Percentiles rank a stretch among this genome's conserved stretches.
Conservation (phyloP, 1,140 invertebrate species). For the Colletes latitarsis region DNA sequence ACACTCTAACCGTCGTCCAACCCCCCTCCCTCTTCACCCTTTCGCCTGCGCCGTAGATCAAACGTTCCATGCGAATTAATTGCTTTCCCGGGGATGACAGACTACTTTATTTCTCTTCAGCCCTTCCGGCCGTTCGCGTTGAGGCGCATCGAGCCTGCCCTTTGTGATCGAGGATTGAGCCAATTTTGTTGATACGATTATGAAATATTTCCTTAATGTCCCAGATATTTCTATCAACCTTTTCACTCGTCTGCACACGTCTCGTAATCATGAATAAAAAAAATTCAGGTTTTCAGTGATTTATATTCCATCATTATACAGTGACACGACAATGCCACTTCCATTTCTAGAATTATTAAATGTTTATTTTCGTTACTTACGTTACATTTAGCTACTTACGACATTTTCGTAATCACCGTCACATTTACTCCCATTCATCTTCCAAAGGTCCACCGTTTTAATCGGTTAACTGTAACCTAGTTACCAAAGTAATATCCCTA, state of each 20-base stretch:
- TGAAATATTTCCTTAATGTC: neutral
- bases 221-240: neutral
- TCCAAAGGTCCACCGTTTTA: too few species aligned
- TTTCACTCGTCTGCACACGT: neutral
- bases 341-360: too few species aligned
- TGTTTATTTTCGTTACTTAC: too few species aligned
- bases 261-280: too few species aligned
- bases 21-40: conserved; percentile 19
- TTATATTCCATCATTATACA: too few species aligned
- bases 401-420: too few species aligned
- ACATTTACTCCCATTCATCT: neutral
- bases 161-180: conserved; percentile 28
- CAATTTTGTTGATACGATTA: conserved; percentile 6
- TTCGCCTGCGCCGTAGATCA: conserved; percentile 35
- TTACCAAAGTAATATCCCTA: neutral
- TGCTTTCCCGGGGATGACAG: conserved; percentile 37
- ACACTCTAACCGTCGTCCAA: neutral
- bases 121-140: conserved; percentile 28
- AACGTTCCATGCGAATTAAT: conserved; percentile 58
- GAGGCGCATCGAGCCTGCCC: conserved; percentile 23
- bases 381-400: too few species aligned
- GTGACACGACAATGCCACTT: too few species aligned
- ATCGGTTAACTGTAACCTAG: neutral
- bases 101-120: conserved; percentile 26
- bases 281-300: too few species aligned